phyloP scores from a whole-genome alignment of 2,888 invertebrate species.

The Amiota communis region DNA sequence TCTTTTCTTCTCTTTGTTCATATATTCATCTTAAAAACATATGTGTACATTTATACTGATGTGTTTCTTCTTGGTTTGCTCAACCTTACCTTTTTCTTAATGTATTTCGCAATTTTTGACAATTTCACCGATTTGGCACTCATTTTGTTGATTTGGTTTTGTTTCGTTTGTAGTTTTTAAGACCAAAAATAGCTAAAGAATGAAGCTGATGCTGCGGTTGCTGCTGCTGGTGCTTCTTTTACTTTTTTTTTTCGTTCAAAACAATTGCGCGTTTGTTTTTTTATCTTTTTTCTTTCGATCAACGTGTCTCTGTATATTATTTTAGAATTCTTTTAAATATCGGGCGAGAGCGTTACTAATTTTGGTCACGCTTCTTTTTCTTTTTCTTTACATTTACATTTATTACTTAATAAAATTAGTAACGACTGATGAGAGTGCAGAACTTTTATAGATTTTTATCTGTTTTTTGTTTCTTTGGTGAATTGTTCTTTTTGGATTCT shows the following conservation, averaged over 20 bases:
- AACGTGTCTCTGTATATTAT: no score
- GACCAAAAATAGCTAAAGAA: constrained; percentile 1
- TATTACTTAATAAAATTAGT: neutral
- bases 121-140: constrained; percentile 70
- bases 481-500: neutral
- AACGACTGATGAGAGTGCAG: neutral
- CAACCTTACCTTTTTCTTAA: constrained; percentile 72
- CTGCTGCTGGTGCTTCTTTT: neutral
- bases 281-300: constrained; percentile 23
- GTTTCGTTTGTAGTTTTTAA: constrained; percentile 5
- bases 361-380: constrained; percentile 49
- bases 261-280: neutral
- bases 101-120: constrained; percentile 72
- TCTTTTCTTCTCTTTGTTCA: no score
- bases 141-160: constrained; percentile 55
- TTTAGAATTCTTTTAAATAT: neutral
- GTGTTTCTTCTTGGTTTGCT: neutral
- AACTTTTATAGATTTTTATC: neutral
- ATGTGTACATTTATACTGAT: neutral
- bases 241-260: neutral
- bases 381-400: constrained; percentile 7
- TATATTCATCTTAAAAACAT: neutral
- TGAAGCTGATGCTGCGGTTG: neutral
- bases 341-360: constrained; percentile 54
- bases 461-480: neutral